Evolutionary conservation across 1,140 invertebrate genomes (phyloP).

Genomic region (Drosophila murphyi): DNA sequence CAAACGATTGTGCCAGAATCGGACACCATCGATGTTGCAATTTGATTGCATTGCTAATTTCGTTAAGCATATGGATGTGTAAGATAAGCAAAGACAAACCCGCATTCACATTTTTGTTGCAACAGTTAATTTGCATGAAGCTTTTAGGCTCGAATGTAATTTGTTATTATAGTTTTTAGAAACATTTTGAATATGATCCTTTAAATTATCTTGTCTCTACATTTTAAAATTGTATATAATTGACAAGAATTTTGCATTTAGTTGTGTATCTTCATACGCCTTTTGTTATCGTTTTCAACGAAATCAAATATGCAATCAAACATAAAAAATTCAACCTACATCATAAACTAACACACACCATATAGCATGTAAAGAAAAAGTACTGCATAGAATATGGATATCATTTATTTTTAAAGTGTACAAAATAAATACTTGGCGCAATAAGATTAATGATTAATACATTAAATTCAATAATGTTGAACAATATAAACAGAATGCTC

Average conservation of each 20-base stretch:
- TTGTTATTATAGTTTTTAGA: conserved; percentile 45
- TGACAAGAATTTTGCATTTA: conserved; percentile 12
- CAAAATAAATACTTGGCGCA: conserved; percentile 35
- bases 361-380: conserved; percentile 2
- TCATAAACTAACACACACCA: conserved; percentile 7
- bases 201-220: not conserved
- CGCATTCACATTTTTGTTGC: not conserved
- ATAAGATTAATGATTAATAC: conserved; percentile 18
- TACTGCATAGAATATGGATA: conserved; percentile 1
- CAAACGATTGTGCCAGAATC: not conserved
- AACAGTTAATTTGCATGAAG: not conserved
- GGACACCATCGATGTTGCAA: not conserved
- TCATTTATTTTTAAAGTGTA: conserved; percentile 27
- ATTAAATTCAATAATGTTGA: conserved; percentile 3
- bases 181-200: not conserved
- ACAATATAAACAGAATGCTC: conserved; percentile 13
- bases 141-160: conserved; percentile 32
- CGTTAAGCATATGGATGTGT: not conserved
- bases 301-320: not conserved
- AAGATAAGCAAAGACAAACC: too few relatives aligned
- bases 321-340: conserved; percentile 1
- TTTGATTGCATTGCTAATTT: conserved; percentile 1
- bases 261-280: not conserved
- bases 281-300: conserved; percentile 30
- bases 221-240: not conserved